Conservation (phyloP, 2,113 vertebrate species). For the Eonycteris spelaea region DNA sequence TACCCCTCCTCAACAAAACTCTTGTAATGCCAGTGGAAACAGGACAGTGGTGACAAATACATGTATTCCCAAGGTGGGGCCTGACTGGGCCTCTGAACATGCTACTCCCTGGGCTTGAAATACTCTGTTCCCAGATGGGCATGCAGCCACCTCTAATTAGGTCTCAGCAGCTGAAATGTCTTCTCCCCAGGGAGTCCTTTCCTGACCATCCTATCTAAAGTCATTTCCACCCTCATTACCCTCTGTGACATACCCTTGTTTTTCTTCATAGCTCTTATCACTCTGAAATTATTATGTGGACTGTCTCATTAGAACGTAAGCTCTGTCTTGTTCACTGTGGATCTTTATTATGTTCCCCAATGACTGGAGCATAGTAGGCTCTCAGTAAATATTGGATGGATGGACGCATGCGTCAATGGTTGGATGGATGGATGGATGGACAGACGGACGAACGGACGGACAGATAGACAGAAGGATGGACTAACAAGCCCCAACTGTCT, state of each 20-base stretch:
- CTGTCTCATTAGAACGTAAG: background rate
- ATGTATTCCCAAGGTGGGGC: background rate
- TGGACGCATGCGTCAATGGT: no score
- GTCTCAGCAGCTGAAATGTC: background rate
- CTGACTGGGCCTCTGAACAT: background rate
- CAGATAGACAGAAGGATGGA: background rate
- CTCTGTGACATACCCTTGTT: background rate
- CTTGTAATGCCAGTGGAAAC: background rate
- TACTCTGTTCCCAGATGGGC: no score
- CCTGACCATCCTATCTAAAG: background rate
- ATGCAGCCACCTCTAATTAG: background rate
- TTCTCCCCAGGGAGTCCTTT: background rate
- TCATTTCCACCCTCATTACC: background rate
- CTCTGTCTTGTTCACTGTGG: background rate
- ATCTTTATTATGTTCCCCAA: background rate
- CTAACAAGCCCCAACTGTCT: background rate
- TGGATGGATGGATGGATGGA: background rate
- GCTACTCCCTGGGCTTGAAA: background rate
- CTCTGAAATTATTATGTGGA: background rate
- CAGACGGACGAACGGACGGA: background rate
- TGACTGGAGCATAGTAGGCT: background rate
- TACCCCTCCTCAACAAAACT: background rate
- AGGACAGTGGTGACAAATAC: background rate
- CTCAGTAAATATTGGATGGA: background rate
- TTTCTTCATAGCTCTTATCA: background rate